These are phyloP conservation scores for Corythornis leucogaster DNA, from an alignment of 2,797 vertebrate genomes.

Conservation along the genomic window DNA sequence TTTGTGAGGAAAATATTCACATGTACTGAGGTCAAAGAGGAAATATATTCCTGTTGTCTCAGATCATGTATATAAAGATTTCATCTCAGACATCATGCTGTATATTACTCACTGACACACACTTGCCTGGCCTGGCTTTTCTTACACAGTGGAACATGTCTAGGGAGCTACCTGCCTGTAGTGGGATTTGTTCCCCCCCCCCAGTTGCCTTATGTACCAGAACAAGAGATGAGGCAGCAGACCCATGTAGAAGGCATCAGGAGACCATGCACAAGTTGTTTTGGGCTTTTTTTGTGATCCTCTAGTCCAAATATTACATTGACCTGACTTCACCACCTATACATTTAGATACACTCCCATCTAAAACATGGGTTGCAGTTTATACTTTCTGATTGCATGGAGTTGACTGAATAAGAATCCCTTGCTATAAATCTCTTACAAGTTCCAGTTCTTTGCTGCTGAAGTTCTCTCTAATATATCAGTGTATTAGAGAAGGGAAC, in stretches of 20 bases:
- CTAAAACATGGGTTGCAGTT: too few species aligned
- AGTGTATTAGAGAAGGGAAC: not conserved
- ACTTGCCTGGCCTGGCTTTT: not conserved
- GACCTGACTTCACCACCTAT: not conserved
- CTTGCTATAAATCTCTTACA: not conserved
- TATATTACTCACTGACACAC: too few species aligned
- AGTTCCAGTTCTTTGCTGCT: not conserved
- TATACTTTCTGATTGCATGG: not conserved
- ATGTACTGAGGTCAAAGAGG: not conserved
- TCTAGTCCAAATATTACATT: not conserved
- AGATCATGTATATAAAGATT: not conserved
- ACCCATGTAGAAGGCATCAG: not conserved
- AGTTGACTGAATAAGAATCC: not conserved
- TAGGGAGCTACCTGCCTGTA: not conserved
- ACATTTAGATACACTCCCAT: not conserved
- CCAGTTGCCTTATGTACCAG: not conserved
- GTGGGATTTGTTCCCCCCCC: not conserved
- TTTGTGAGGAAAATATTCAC: not conserved
- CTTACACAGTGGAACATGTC: not conserved
- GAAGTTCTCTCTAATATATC: not conserved
- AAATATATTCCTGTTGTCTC: not conserved
- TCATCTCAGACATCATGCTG: not conserved
- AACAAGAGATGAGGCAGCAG: not conserved
- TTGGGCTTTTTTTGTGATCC: not conserved
- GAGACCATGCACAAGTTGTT: not conserved